Conservation (phyloP, 2,888 invertebrate genomes). For the Chloroclystis v-ata region DNA sequence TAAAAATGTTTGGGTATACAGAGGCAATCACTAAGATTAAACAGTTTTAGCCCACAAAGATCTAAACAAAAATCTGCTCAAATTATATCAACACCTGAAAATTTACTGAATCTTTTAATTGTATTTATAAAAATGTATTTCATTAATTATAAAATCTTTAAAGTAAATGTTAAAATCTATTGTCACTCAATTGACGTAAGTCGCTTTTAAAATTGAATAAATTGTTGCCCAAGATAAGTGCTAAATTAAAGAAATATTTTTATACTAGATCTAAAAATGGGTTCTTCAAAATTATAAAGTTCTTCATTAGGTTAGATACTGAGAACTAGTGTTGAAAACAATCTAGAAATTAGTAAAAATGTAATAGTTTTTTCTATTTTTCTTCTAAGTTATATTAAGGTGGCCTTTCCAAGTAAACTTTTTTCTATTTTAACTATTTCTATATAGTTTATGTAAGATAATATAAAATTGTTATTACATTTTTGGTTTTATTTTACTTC, state of each 20-base stretch:
- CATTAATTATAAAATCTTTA: too few species aligned
- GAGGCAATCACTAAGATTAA: too few species aligned
- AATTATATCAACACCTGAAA: too few species aligned
- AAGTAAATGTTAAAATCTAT: too few species aligned
- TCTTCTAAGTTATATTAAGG: slow-evolving; percentile 42
- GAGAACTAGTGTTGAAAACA: neutral
- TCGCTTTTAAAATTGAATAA: too few species aligned
- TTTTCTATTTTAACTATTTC: slow-evolving; percentile 68
- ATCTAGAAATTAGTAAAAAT: slow-evolving; percentile 8
- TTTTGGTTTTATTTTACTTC: slow-evolving; percentile 16
- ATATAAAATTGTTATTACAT: slow-evolving; percentile 43
- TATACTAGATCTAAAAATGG: slow-evolving; percentile 17
- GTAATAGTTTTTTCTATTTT: slow-evolving; percentile 30
- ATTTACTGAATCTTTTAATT: too few species aligned
- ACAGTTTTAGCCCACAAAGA: too few species aligned
- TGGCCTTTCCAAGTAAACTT: slow-evolving; percentile 74
- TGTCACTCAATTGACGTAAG: too few species aligned
- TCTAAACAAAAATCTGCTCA: too few species aligned
- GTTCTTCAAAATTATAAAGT: slow-evolving; percentile 5
- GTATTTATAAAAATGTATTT: too few species aligned
- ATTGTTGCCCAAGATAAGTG: slow-evolving; percentile 8
- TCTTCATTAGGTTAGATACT: slow-evolving; percentile 11
- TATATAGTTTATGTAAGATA: slow-evolving; percentile 71
- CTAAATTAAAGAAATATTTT: slow-evolving; percentile 28
- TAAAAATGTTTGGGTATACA: too few species aligned